Conservation (phyloP, 2,888 invertebrate genomes). For the Zele albiditarsus region DNA sequence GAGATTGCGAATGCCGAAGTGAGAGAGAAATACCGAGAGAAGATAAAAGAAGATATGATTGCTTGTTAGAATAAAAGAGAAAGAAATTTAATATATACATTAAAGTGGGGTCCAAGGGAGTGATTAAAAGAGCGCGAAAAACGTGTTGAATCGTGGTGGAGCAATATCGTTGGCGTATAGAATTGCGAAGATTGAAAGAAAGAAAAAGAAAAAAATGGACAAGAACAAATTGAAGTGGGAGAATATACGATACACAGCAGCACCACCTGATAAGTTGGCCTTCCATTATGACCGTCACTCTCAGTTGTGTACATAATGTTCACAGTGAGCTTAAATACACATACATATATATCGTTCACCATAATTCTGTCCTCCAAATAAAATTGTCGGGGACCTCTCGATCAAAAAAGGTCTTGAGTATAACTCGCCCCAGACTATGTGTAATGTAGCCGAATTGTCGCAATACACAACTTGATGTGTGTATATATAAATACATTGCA, state of each 20-base stretch:
- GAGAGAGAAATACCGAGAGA: conserved; percentile 7
- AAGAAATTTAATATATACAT: background rate
- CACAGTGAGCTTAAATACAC: background rate
- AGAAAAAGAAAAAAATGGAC: background rate
- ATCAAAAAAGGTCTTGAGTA: conserved; percentile 21
- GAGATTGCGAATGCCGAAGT: conserved; percentile 15
- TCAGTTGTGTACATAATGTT: conserved; percentile 16
- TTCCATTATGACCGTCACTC: conserved; percentile 28
- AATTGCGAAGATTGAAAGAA: background rate
- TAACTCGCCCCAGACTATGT: conserved; percentile 5
- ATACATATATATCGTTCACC: background rate
- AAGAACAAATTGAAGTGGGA: background rate
- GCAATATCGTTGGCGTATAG: background rate
- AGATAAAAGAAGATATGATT: background rate
- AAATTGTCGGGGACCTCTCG: conserved; percentile 8
- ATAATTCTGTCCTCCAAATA: conserved; percentile 1
- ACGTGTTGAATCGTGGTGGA: conserved; percentile 10
- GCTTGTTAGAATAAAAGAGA: conserved; percentile 6
- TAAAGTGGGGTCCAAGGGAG: conserved; percentile 5
- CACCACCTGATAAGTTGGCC: conserved; percentile 27
- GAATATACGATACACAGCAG: background rate
- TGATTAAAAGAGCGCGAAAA: conserved; percentile 12
- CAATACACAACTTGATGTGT: background rate
- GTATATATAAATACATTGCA: background rate
- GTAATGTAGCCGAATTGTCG: conserved; percentile 5